Evolutionary conservation across 2,888 invertebrate genomes (phyloP).

Genomic region (Lasioglossum oenotherae): DNA sequence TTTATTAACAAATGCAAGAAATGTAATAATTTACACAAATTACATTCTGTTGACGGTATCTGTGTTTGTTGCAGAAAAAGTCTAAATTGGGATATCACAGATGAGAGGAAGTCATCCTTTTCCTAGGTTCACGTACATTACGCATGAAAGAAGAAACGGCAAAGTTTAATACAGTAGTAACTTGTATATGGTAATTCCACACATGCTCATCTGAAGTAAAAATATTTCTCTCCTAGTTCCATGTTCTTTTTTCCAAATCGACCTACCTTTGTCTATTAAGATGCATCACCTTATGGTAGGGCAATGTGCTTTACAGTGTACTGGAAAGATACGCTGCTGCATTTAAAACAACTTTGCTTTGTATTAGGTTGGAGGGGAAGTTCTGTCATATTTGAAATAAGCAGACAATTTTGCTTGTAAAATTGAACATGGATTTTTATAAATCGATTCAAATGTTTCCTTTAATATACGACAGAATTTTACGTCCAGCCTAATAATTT

Average conservation of each 20-base stretch:
- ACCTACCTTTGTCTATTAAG: constrained; percentile 67
- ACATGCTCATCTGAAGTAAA: constrained; percentile 68
- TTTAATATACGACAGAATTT: too few species aligned
- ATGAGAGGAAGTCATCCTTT: constrained; percentile 64
- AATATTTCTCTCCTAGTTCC: constrained; percentile 44
- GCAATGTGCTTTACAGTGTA: constrained; percentile 81
- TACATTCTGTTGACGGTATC: constrained; percentile 29
- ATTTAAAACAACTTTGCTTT: not conserved
- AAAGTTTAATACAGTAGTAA: constrained; percentile 52
- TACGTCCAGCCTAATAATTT: not conserved
- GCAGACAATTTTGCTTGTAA: too few species aligned
- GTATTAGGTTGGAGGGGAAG: not conserved
- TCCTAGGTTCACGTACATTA: constrained; percentile 47
- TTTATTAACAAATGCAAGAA: constrained; percentile 38
- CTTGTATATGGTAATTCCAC: constrained; percentile 67
- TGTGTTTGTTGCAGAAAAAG: constrained; percentile 74
- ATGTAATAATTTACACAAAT: constrained; percentile 32
- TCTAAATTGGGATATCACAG: constrained; percentile 71
- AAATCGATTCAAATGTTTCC: too few species aligned
- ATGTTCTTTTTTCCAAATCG: constrained; percentile 54
- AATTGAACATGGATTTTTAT: too few species aligned
- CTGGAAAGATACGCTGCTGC: constrained; percentile 71
- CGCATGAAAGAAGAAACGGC: constrained; percentile 20
- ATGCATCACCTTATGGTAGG: constrained; percentile 79
- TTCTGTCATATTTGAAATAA: too few species aligned